Conservation (phyloP, 2,888 invertebrate species). For the Leptura quadrifasciata region DNA sequence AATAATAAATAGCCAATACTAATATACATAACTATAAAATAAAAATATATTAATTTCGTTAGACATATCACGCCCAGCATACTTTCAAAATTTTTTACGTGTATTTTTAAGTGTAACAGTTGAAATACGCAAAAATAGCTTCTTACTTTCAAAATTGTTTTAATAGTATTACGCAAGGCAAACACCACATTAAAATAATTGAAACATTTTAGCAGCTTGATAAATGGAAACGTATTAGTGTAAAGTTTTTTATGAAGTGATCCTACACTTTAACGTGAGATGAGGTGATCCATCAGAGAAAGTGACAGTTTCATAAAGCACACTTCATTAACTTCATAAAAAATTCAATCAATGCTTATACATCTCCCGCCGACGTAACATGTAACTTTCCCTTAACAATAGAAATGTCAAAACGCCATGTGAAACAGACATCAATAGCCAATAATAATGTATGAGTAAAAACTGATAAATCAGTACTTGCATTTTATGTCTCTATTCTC, state of each 20-base stretch:
- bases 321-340: conserved; percentile 31
- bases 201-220: not conserved
- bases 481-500: conserved; percentile 28
- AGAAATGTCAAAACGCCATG: conserved; percentile 31
- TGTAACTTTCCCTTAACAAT: conserved; percentile 41
- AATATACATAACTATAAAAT: not conserved
- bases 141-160: conserved; percentile 4
- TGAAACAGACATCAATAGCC: conserved; percentile 22
- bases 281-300: conserved; percentile 39
- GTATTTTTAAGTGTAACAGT: conserved; percentile 4
- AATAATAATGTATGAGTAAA: conserved; percentile 17
- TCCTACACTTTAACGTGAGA: not conserved
- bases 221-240: conserved; percentile 13
- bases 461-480: conserved; percentile 18
- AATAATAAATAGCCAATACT: too few species aligned
- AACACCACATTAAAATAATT: not conserved
- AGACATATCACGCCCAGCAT: not conserved
- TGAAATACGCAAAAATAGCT: not conserved
- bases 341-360: conserved; percentile 38
- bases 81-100: not conserved
- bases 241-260: conserved; percentile 1
- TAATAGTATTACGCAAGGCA: not conserved
- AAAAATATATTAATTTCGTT: conserved; percentile 16
- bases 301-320: conserved; percentile 37
- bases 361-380: conserved; percentile 19